Base-by-base conservation (phyloP, 2,888 invertebrate genomes). In the Thymelicus sylvestris region DNA sequence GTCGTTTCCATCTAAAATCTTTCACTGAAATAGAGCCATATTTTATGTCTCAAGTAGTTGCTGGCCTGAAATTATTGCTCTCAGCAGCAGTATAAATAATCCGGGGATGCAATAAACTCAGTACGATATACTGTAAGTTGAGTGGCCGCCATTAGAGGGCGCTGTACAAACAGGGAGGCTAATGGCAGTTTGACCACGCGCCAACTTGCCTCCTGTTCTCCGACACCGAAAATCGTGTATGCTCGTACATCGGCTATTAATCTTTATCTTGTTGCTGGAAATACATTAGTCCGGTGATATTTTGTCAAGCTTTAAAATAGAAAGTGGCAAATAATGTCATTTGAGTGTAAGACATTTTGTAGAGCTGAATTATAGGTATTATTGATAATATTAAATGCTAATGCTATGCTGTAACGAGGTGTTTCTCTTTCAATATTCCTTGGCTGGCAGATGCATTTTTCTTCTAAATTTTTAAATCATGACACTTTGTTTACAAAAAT, bases 1-100 rank as follows among this genome's bases (percentile, higher is more conserved):
- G 44, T 10, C 4, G 44, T 7, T 8, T 41, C 44, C 44, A 44
- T 44, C 12, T 55, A 55, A 55, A 55, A 55, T 55, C 24, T 24
- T 52, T 55, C 24, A 55, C 24, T 12, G 24, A 31, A 52, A 52
- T 8, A 19, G 8, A 31, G 24, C 55, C 19, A 55, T 24, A 55
- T 55, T 12, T 55, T 24, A 55, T 10, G 48, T 48, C 38, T 63
- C 24, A 63, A 63, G 63, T 31, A 48, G 62, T 44, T 39, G n/a
- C 31, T 13, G 2, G 13, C 24, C 48, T 38, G 48, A 79, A 87
- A 83, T 87, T 86, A 87, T 88, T 80, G 81, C 83, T 79, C 77
- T 72, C 80, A 78, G 78, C 72, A 79, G 83, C 84, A 83, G 87
- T 88, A 88, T 87, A 89, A 86, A 87, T 89, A 89, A 88, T 87